A percentile compares a stretch with the other conserved stretches of the same genome.
phyloP scores from a whole-genome alignment of 2,888 invertebrate species.

The Periphyllus acericola region DNA sequence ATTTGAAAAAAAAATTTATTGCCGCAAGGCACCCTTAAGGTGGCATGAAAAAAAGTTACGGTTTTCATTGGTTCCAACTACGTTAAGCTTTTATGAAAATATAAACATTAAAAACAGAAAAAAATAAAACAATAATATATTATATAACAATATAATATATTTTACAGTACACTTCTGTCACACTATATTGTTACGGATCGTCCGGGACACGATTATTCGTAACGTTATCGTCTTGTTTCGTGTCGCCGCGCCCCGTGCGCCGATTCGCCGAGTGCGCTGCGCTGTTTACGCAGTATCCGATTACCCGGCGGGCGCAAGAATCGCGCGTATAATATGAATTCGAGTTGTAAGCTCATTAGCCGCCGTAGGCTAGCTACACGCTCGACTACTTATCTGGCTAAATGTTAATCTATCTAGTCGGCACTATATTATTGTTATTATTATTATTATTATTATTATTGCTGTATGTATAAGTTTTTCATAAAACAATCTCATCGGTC shows the following conservation, averaged over 20 bases:
- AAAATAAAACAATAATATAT: too few species aligned
- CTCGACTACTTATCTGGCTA: conserved; percentile 45
- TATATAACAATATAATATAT: too few species aligned
- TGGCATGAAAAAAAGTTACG: too few species aligned
- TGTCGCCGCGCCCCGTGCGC: too few species aligned
- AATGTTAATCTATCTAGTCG: conserved; percentile 36
- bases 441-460: too few species aligned
- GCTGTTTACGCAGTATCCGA: neutral
- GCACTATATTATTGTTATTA: neutral
- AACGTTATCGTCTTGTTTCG: neutral
- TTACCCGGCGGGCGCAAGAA: neutral
- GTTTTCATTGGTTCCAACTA: too few species aligned
- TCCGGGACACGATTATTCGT: neutral
- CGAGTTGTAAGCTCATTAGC: conserved; percentile 57
- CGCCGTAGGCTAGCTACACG: conserved; percentile 45
- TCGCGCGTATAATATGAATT: conserved; percentile 9
- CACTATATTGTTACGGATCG: neutral
- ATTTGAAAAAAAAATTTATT: too few species aligned
- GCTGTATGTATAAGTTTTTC: too few species aligned
- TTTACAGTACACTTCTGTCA: too few species aligned
- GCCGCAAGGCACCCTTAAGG: too few species aligned
- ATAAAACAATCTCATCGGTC: conserved; percentile 29
- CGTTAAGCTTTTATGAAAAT: too few species aligned
- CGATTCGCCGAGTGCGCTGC: neutral
- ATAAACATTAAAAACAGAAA: too few species aligned